Evolutionary conservation across 2,888 invertebrate genomes (phyloP).

Genomic region (Calliphora vomitoria): DNA sequence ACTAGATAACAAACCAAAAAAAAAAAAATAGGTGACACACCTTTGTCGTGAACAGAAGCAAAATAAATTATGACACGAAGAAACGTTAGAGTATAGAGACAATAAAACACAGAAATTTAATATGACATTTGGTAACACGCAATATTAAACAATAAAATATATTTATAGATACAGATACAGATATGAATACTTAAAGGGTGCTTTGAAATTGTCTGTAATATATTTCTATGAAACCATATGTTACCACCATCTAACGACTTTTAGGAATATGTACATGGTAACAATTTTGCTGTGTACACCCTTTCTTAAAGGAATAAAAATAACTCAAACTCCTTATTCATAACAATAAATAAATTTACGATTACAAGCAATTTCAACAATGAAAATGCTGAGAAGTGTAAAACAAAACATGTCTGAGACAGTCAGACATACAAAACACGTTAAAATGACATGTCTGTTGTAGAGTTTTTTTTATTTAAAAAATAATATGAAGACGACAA

Average conservation of each 20-base stretch:
- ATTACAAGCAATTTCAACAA: slow-evolving; percentile 46
- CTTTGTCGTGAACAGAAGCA: slow-evolving; percentile 13
- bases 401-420: slow-evolving; percentile 58
- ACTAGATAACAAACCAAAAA: background rate
- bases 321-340: background rate
- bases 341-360: slow-evolving; percentile 34
- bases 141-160: slow-evolving; percentile 10
- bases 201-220: too few species aligned
- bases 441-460: slow-evolving; percentile 47
- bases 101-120: slow-evolving; percentile 35
- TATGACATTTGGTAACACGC: slow-evolving; percentile 53
- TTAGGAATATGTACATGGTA: background rate
- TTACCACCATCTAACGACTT: too few species aligned
- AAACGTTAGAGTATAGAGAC: background rate
- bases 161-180: background rate
- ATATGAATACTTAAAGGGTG: background rate
- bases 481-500: background rate
- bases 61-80: slow-evolving; percentile 9
- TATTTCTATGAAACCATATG: too few species aligned
- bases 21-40: slow-evolving; percentile 33
- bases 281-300: slow-evolving; percentile 17
- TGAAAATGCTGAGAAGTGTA: slow-evolving; percentile 18
- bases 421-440: slow-evolving; percentile 14
- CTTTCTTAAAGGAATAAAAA: background rate
- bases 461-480: slow-evolving; percentile 5